These are phyloP conservation scores for Enteromius mattozi DNA, from an alignment of 2,797 vertebrate species.

Conservation along the genomic window DNA sequence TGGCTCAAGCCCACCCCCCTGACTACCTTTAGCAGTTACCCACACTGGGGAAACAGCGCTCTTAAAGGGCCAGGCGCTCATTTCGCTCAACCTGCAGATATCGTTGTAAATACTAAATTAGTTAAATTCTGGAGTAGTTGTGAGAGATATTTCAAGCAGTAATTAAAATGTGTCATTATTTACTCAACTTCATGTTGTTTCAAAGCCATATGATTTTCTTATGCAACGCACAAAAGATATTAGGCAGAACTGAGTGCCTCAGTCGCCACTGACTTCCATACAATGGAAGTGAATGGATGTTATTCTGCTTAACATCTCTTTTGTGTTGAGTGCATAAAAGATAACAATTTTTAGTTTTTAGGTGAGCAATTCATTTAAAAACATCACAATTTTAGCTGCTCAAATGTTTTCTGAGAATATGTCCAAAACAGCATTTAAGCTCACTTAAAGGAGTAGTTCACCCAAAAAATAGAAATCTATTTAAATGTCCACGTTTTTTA, in stretches of 20 bases:
- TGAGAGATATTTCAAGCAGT: not conserved
- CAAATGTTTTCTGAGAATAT: not conserved
- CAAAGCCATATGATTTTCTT: not conserved
- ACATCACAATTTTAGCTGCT: not conserved
- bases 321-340: not conserved
- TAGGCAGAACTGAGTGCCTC: not conserved
- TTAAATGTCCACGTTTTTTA: not conserved
- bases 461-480: not conserved
- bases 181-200: not conserved
- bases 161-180: not conserved
- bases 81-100: not conserved
- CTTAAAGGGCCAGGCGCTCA: slow-evolving; percentile 76
- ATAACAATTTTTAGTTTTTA: not conserved
- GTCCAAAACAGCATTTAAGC: not conserved
- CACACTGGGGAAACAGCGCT: slow-evolving; percentile 30
- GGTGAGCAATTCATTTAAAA: not conserved
- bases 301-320: not conserved
- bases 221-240: not conserved
- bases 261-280: not conserved
- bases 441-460: not conserved
- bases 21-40: slow-evolving; percentile 55
- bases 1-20: slow-evolving; percentile 60
- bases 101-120: not conserved
- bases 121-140: not conserved
- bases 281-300: not conserved